phyloP scores from a whole-genome alignment of 2,797 vertebrate genomes.

The Neosilurus mollespiculum region DNA sequence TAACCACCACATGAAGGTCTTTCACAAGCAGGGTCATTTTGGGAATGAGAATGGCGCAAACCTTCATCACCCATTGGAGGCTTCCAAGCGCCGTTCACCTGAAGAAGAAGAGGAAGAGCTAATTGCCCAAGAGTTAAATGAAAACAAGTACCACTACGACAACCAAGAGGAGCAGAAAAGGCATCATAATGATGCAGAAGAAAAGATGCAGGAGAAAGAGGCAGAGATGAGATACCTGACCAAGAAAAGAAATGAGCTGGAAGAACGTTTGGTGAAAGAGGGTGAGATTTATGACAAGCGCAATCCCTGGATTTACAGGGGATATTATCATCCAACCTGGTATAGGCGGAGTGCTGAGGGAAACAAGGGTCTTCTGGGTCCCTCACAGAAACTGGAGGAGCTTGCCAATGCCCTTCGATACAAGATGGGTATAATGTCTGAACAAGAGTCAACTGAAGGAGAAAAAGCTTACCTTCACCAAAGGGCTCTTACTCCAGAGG shows the following conservation, averaged over 20 bases:
- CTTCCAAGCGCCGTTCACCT: conserved; percentile 24
- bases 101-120: conserved; percentile 44
- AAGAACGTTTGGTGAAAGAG: conserved; percentile 54
- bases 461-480: conserved; percentile 67
- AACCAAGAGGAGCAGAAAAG: conserved; percentile 35
- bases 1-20: conserved; percentile 35
- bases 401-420: conserved; percentile 80
- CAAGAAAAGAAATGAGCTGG: conserved; percentile 54
- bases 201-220: conserved; percentile 56
- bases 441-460: conserved; percentile 67
- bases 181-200: conserved; percentile 23
- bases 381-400: conserved; percentile 75
- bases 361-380: background rate
- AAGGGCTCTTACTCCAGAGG: conserved; percentile 75
- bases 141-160: conserved; percentile 27
- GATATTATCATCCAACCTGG: conserved; percentile 79
- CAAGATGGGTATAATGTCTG: conserved; percentile 74
- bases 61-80: conserved; percentile 15
- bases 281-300: conserved; percentile 68
- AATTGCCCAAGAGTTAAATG: conserved; percentile 31
- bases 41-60: conserved; percentile 41
- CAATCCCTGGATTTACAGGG: conserved; percentile 69
- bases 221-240: conserved; percentile 69
- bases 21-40: conserved; percentile 21
- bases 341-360: conserved; percentile 72